phyloP scores from a whole-genome alignment of 2,797 vertebrate genomes.

The Muraenolepis orangiensis region DNA sequence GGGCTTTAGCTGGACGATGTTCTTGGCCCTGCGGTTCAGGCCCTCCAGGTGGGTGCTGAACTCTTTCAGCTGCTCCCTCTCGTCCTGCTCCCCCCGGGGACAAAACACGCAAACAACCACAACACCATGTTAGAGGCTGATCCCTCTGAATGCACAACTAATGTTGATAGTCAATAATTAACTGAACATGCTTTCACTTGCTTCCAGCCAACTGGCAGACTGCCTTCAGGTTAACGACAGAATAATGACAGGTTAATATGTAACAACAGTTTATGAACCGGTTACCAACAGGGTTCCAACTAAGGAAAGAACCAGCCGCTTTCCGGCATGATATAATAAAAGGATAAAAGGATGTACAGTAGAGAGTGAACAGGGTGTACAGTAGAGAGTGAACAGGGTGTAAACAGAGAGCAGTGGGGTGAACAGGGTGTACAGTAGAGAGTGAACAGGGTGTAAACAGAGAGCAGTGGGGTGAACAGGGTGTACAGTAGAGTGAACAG shows the following conservation, averaged over 20 bases:
- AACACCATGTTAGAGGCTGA: not conserved
- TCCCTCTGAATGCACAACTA: too few species aligned
- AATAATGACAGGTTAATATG: not conserved
- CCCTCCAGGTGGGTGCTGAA: constrained; percentile 81
- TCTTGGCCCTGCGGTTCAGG: constrained; percentile 81
- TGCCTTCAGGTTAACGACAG: too few species aligned
- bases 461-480: not conserved
- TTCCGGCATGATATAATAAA: not conserved
- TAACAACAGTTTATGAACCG: not conserved
- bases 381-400: too few species aligned
- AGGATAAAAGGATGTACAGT: not conserved
- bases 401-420: too few species aligned
- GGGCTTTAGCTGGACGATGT: constrained; percentile 84
- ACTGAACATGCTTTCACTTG: too few species aligned
- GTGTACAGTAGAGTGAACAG: not conserved
- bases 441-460: not conserved
- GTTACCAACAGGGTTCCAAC: not conserved
- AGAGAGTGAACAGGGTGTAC: too few species aligned
- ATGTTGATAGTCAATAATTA: not conserved
- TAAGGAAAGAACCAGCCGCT: not conserved
- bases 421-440: not conserved
- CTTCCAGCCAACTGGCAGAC: not conserved
- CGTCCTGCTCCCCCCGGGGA: constrained; percentile 79
- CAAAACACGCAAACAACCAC: not conserved
- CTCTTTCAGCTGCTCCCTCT: constrained; percentile 85